Evolutionary conservation across 1,140 invertebrate genomes (phyloP).

Genomic region (Brachionus rotundiformis): DNA sequence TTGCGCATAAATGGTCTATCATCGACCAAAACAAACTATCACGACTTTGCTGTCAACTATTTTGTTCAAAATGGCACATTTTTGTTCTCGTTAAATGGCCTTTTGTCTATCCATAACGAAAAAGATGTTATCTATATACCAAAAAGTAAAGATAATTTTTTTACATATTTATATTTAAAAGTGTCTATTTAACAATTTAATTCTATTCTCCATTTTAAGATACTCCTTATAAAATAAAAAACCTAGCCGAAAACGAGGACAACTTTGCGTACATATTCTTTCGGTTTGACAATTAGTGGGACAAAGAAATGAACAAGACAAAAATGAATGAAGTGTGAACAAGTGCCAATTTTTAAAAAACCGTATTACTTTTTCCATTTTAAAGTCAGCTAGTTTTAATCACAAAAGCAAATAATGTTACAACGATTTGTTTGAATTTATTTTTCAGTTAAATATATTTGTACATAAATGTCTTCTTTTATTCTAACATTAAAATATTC

Average conservation of each 20-base stretch:
- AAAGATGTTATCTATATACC: slow-evolving; percentile 28
- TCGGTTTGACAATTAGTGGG: neutral
- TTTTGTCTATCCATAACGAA: neutral
- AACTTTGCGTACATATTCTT: neutral
- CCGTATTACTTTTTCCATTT: neutral
- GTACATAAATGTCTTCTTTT: neutral
- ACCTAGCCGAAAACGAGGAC: neutral
- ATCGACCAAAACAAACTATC: neutral
- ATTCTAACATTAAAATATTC: neutral
- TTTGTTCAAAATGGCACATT: neutral
- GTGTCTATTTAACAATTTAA: neutral
- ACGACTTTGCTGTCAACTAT: neutral
- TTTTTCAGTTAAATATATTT: neutral
- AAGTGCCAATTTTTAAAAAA: neutral
- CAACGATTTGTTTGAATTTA: too few species aligned
- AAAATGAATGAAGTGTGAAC: too few species aligned
- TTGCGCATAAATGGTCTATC: neutral
- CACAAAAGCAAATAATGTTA: too few species aligned
- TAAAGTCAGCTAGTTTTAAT: neutral
- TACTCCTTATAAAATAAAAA: neutral
- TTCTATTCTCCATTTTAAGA: neutral
- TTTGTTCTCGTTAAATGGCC: slow-evolving; percentile 11
- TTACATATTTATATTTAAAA: neutral
- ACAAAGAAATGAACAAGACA: too few species aligned
- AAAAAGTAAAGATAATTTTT: neutral